These are phyloP conservation scores for Tetramorium parvispinum DNA, from an alignment of 1,140 invertebrate species.

Conservation along the genomic window DNA sequence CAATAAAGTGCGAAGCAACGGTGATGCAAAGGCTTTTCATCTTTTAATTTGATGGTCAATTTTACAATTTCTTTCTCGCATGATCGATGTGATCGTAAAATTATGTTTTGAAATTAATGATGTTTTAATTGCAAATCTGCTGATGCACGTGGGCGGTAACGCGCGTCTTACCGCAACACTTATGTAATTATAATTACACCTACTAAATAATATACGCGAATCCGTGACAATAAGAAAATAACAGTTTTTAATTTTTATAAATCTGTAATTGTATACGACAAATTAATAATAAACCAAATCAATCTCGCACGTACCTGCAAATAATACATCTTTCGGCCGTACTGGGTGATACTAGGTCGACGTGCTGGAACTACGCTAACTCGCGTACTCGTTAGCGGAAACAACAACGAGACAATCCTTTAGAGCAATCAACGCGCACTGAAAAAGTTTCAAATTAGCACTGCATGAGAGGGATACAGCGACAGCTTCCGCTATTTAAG, in stretches of 20 bases:
- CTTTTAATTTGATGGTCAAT: not conserved
- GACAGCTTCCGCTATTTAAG: not conserved
- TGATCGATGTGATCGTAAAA: too few species aligned
- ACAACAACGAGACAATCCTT: constrained; percentile 41
- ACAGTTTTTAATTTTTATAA: not conserved
- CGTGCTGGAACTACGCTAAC: constrained; percentile 48
- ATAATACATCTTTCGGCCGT: constrained; percentile 63
- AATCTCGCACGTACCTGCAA: constrained; percentile 60
- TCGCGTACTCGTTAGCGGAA: constrained; percentile 49
- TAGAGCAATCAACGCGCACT: constrained; percentile 40
- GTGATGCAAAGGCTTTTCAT: not conserved
- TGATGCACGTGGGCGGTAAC: constrained; percentile 7
- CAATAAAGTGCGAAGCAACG: not conserved
- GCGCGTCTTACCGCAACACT: not conserved
- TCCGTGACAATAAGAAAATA: not conserved
- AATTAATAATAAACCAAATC: not conserved
- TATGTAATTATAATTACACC: not conserved
- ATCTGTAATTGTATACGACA: not conserved
- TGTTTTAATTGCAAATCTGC: constrained; percentile 15
- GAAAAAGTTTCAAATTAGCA: constrained; percentile 47
- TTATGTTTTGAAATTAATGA: not conserved
- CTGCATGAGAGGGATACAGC: not conserved
- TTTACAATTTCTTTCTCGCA: not conserved
- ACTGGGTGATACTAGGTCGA: constrained; percentile 1
- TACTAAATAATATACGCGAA: not conserved